Evolutionary conservation across 1,140 invertebrate genomes (phyloP).

Genomic region (Drosophila ogumai): DNA sequence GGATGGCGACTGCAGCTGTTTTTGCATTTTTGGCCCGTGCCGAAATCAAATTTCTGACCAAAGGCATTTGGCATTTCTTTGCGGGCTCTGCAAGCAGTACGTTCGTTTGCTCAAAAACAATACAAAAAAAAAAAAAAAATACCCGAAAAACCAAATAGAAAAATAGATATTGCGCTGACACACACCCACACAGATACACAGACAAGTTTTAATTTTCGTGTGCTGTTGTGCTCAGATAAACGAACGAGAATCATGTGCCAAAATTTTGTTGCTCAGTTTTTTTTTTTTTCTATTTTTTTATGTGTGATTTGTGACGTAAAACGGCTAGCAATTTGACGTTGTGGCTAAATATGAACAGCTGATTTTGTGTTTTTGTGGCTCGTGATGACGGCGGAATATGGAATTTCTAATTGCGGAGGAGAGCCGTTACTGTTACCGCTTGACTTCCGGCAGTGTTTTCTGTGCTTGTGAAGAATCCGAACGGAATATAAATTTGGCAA

Average conservation of each 20-base stretch:
- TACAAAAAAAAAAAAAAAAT: slow-evolving; percentile 5
- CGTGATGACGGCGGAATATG: slow-evolving; percentile 7
- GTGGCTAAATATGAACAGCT: slow-evolving; percentile 28
- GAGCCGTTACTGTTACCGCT: background rate
- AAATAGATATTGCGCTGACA: slow-evolving; percentile 15
- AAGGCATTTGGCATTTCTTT: slow-evolving; percentile 36
- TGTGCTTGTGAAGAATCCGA: slow-evolving; percentile 4
- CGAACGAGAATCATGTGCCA: slow-evolving; percentile 64
- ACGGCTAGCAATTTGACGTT: slow-evolving; percentile 7
- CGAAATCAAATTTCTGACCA: slow-evolving; percentile 14
- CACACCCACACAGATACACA: slow-evolving; percentile 27
- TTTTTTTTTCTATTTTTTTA: slow-evolving; percentile 7
- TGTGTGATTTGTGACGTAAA: slow-evolving; percentile 31
- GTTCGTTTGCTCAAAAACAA: slow-evolving; percentile 13
- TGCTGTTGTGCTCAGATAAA: slow-evolving; percentile 62
- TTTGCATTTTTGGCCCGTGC: slow-evolving; percentile 22
- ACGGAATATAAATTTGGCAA: slow-evolving; percentile 27
- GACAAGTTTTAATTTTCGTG: slow-evolving; percentile 54
- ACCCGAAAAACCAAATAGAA: slow-evolving; percentile 5
- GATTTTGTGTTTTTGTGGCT: slow-evolving; percentile 25
- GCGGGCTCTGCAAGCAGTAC: slow-evolving; percentile 19
- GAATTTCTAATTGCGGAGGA: slow-evolving; percentile 5
- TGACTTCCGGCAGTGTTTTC: slow-evolving; percentile 8
- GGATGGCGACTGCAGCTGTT: slow-evolving; percentile 29
- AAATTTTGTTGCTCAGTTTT: slow-evolving; percentile 19